Percentiles rank a stretch among this genome's conserved stretches.
phyloP scores from a whole-genome alignment of 2,797 vertebrate species.

The Erpetoichthys calabaricus region DNA sequence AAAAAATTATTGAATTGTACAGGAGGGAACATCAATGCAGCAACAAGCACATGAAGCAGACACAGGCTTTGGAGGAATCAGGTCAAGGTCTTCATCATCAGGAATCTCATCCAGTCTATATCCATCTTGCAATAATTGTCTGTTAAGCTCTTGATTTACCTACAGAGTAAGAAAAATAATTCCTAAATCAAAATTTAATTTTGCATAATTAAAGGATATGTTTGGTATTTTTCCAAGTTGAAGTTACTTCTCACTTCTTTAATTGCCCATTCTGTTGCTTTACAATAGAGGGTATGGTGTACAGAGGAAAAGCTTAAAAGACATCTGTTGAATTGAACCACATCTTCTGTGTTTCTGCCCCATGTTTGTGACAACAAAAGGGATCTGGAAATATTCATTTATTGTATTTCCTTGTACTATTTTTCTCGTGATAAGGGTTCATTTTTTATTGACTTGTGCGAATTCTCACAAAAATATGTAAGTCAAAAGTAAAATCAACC shows the following conservation, averaged over 20 bases:
- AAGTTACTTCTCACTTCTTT: no score
- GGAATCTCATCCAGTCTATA: conserved; percentile 92
- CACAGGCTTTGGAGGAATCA: conserved; percentile 84
- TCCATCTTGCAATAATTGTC: conserved; percentile 82
- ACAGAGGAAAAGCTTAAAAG: no score
- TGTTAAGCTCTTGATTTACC: conserved; percentile 84
- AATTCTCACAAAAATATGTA: no score
- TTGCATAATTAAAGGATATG: conserved; percentile 4
- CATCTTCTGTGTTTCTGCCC: no score
- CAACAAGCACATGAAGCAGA: conserved; percentile 65
- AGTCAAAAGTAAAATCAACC: no score
- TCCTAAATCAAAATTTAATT: not conserved
- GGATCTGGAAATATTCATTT: no score
- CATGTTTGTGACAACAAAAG: no score
- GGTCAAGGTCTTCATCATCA: conserved; percentile 88
- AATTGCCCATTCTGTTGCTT: conserved; percentile 3
- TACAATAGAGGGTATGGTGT: not conserved
- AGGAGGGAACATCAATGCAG: conserved; percentile 55
- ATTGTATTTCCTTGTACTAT: no score
- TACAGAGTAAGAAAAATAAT: conserved; percentile 30
- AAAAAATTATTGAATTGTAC: conserved; percentile 58
- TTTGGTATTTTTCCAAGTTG: no score
- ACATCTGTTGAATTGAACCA: no score
- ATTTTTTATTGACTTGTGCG: no score
- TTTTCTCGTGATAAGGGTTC: no score